These are phyloP conservation scores for Spilosoma lubricipeda DNA, from an alignment of 2,888 invertebrate species.

Conservation along the genomic window DNA sequence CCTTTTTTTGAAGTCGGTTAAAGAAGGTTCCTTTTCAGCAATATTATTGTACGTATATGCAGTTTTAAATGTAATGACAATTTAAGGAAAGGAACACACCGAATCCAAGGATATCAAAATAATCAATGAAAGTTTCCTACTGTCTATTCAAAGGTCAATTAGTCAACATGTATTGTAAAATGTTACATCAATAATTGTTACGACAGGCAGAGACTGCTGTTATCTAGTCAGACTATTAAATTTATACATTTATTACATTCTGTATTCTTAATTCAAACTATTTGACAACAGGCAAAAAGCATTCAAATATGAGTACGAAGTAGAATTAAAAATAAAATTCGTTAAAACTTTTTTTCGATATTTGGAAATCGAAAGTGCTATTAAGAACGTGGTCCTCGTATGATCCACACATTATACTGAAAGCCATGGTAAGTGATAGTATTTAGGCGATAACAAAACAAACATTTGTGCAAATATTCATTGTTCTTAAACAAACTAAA, in stretches of 20 bases:
- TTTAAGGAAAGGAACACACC: not conserved
- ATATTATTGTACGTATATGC: not conserved
- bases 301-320: too few species aligned
- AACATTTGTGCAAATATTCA: conserved; percentile 38
- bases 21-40: not conserved
- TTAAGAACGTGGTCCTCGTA: not conserved
- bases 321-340: too few species aligned
- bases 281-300: too few species aligned
- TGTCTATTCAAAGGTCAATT: not conserved
- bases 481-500: conserved; percentile 20
- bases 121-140: not conserved
- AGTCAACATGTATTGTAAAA: not conserved
- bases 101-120: not conserved
- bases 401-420: not conserved
- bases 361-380: too few species aligned
- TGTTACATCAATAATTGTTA: not conserved
- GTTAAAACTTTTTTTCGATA: too few species aligned
- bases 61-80: not conserved
- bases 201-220: not conserved
- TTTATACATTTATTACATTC: not conserved
- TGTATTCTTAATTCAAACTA: not conserved
- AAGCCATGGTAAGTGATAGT: not conserved
- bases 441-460: conserved; percentile 5
- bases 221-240: not conserved
- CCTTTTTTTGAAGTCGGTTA: too few species aligned